phyloP scores from a whole-genome alignment of 2,797 vertebrate genomes.

The Mormyrus hasselquistii region DNA sequence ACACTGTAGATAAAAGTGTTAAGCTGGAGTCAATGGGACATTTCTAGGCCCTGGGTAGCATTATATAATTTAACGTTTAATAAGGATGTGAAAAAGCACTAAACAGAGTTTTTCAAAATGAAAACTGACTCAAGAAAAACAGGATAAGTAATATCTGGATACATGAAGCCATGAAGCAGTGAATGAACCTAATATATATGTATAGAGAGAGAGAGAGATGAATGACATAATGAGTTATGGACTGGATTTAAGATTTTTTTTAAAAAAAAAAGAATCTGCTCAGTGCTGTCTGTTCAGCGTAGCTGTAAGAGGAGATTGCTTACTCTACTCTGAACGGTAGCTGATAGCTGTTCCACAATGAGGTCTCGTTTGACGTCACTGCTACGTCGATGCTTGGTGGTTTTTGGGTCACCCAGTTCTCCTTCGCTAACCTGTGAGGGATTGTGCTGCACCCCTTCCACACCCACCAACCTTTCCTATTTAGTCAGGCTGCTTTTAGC shows the following conservation, averaged over 20 bases:
- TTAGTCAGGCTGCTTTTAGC: not conserved
- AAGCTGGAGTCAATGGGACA: not conserved
- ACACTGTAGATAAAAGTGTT: not conserved
- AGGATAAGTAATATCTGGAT: not conserved
- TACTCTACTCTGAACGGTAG: not conserved
- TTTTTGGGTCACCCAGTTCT: not conserved
- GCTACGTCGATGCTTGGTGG: not conserved
- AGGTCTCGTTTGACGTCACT: not conserved
- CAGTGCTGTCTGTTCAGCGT: not conserved
- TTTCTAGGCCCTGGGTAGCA: not conserved
- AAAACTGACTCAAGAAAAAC: not conserved
- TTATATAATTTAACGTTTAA: not conserved
- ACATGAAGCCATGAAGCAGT: not conserved
- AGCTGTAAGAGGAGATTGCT: not conserved
- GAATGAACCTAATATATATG: not conserved
- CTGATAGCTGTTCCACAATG: not conserved
- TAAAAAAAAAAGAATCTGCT: not conserved
- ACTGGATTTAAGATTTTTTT: too few species aligned
- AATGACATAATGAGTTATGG: not conserved
- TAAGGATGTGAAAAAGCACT: not conserved
- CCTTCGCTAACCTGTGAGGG: not conserved
- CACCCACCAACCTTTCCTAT: not conserved
- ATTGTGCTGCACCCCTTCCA: not conserved
- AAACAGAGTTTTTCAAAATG: not conserved
- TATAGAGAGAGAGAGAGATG: not conserved